Evolutionary conservation across 2,888 invertebrate genomes (phyloP).

Genomic region (Parnassius apollo): DNA sequence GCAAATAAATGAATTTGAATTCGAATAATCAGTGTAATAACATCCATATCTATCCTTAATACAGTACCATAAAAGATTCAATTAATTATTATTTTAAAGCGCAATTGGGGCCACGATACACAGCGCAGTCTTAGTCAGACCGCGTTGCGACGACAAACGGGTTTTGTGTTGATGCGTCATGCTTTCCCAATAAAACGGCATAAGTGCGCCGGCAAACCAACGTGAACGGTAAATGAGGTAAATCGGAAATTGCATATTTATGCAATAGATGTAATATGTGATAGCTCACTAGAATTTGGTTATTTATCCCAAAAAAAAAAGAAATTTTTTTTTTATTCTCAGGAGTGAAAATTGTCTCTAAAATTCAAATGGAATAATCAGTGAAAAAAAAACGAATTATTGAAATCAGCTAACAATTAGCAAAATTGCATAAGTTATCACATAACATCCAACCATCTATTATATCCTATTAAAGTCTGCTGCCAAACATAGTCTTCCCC

Average conservation of each 20-base stretch:
- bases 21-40: not conserved
- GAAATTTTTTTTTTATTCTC: too few species aligned
- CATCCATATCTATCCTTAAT: not conserved
- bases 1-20: too few species aligned
- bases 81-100: constrained; percentile 36
- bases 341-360: too few species aligned
- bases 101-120: constrained; percentile 47
- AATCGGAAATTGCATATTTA: constrained; percentile 20
- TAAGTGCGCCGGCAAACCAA: constrained; percentile 30
- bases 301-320: too few species aligned
- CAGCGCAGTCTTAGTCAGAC: constrained; percentile 36
- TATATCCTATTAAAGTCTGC: too few species aligned
- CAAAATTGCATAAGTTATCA: too few species aligned
- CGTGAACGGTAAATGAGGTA: constrained; percentile 30
- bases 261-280: constrained; percentile 3
- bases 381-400: too few species aligned
- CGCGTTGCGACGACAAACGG: constrained; percentile 40
- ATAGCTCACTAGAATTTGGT: too few species aligned
- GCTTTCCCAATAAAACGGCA: constrained; percentile 38
- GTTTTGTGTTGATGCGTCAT: constrained; percentile 45
- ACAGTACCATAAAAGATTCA: constrained; percentile 5
- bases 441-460: too few species aligned
- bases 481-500: too few species aligned
- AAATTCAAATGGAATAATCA: too few species aligned
- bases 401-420: too few species aligned